Evolutionary conservation across 2,888 invertebrate genomes (phyloP).

Genomic region (Zonitis immaculata): DNA sequence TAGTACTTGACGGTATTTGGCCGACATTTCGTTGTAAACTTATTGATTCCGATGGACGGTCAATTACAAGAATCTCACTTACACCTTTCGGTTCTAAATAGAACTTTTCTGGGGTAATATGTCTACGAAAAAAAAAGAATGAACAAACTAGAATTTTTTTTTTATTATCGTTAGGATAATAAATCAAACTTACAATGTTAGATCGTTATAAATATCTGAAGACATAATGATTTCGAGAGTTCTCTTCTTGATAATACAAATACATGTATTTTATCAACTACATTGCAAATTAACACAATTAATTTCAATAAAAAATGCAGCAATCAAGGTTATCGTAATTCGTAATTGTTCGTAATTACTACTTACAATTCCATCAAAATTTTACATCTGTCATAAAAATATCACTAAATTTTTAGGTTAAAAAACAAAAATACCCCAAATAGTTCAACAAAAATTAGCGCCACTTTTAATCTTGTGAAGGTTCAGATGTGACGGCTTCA

Average conservation of each 20-base stretch:
- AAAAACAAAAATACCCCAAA: neutral
- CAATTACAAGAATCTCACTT: constrained; percentile 76
- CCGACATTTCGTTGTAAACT: constrained; percentile 47
- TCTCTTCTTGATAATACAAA: neutral
- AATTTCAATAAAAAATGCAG: neutral
- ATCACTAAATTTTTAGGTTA: neutral
- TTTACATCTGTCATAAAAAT: no score
- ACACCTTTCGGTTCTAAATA: constrained; percentile 76
- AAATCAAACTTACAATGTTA: constrained; percentile 39
- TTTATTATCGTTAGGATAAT: neutral
- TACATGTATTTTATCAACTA: neutral
- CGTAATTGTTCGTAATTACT: no score
- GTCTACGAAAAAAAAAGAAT: constrained; percentile 64
- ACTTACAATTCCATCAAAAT: no score
- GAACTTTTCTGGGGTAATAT: constrained; percentile 85
- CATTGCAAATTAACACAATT: neutral
- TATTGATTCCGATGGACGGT: constrained; percentile 57
- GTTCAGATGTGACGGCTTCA: constrained; percentile 69
- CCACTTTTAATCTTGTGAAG: constrained; percentile 39
- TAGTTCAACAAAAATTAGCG: neutral
- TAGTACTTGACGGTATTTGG: constrained; percentile 60
- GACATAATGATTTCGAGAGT: constrained; percentile 23
- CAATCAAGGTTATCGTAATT: neutral
- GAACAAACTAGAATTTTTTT: no score
- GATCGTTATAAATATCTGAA: constrained; percentile 36